Base-by-base conservation (phyloP, 1,140 invertebrate genomes). In the Drosophila tani region DNA sequence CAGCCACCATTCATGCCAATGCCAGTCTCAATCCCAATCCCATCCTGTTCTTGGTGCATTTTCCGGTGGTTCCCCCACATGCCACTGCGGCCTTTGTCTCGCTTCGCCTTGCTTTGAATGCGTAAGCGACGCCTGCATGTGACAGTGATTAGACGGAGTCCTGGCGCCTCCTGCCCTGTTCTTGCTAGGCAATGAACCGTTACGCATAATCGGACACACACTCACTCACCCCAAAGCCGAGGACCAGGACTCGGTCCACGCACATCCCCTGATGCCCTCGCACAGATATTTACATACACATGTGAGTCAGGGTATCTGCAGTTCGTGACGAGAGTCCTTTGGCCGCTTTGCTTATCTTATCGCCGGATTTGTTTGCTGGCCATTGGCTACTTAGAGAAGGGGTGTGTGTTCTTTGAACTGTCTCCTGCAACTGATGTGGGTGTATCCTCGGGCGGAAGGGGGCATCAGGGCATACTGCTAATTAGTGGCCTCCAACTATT, bases 111-210 rank as follows among this genome's bases (percentile, higher is more conserved):
- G 67, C 69, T 90, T 88, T 78, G 85, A 90, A 90, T 88, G 79
- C 85, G 78, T 84, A 85, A 85, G 69, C 81, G 74, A 79, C 77
- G 91, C 77, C 79, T 92, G 91, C 79, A 85, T 88, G 81, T 92
- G 91, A 92, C 91, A 92, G 86, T 92, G 91, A 92, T 91, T 91
- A 91, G 88, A 79, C 79, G 78, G 74, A 87, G 82, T 86, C 70
- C 74, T 75, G 80, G 76, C 71, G 47, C 58, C 60, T 17, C 32
- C 65, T 29, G 45, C 45, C 50, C 43, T 47, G 12, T 40, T 47
- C 59, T 47, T 65, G 43, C 59, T 50, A 77, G 59, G 84, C 83
- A 88, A 88, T 88, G 83, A 83, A 73, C 80, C 83, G 64, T 88
- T 88, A 86, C 82, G 84, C 74, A 83, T 80, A 88, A 55, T 63